Evolutionary conservation across 2,888 invertebrate species (phyloP).

Genomic region (Ypsolopha scabrella): DNA sequence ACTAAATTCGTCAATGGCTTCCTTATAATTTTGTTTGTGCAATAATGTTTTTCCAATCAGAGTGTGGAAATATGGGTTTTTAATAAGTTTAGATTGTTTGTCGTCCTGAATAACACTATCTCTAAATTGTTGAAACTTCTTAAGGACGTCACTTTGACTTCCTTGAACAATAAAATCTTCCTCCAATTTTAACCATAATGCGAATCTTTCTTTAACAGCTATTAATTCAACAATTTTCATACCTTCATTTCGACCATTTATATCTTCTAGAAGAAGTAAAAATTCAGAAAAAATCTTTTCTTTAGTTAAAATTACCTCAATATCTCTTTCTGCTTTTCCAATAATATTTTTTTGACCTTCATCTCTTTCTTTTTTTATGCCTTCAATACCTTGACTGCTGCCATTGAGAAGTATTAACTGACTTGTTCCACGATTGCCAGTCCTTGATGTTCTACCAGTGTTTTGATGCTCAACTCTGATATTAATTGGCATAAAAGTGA

Average conservation of each 20-base stretch:
- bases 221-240: constrained; percentile 1
- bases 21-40: not conserved
- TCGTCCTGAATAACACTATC: constrained; percentile 3
- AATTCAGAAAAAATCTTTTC: constrained; percentile 9
- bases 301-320: constrained; percentile 6
- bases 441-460: constrained; percentile 10
- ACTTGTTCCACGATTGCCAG: constrained; percentile 10
- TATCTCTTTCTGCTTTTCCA: not conserved
- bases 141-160: not conserved
- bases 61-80: constrained; percentile 9
- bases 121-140: constrained; percentile 5
- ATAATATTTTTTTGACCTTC: constrained; percentile 3
- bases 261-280: constrained; percentile 5
- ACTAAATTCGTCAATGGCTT: constrained; percentile 7
- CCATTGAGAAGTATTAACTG: constrained; percentile 5
- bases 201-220: constrained; percentile 11
- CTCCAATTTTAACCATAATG: constrained; percentile 8
- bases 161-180: not conserved
- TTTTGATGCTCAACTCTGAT: constrained; percentile 11
- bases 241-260: constrained; percentile 3
- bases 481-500: constrained; percentile 10
- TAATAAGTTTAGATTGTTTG: constrained; percentile 4
- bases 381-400: not conserved
- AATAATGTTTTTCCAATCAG: constrained; percentile 7
- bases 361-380: not conserved